phyloP scores from a whole-genome alignment of 2,113 vertebrate species.

The Rhinolophus ferrumequinum region DNA sequence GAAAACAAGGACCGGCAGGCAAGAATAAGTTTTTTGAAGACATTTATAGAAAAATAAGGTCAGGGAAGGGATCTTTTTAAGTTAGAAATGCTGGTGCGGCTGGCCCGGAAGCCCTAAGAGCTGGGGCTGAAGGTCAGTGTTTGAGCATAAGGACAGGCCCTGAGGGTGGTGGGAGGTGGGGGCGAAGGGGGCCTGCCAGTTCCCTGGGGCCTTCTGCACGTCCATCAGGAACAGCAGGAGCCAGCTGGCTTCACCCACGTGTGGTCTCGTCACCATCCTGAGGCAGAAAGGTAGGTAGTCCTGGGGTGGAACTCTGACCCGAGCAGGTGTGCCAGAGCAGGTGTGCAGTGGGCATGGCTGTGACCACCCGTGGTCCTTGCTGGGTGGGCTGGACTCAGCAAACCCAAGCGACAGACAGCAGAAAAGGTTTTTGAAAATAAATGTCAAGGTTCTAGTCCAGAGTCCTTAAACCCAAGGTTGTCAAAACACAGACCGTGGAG shows the following conservation, averaged over 20 bases:
- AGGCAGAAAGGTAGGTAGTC: not conserved
- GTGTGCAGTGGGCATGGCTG: not conserved
- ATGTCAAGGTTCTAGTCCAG: not conserved
- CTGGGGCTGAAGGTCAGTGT: not conserved
- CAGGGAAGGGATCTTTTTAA: not conserved
- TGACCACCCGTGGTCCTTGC: not conserved
- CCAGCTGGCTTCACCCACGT: not conserved
- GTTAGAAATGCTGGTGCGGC: not conserved
- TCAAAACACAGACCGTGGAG: not conserved
- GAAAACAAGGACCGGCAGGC: not conserved
- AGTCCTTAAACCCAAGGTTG: not conserved
- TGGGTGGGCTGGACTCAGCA: not conserved
- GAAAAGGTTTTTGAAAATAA: not conserved
- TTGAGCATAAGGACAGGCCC: not conserved
- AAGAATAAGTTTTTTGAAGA: not conserved
- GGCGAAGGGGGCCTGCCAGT: fast-evolving
- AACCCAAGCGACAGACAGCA: not conserved
- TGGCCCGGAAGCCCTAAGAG: not conserved
- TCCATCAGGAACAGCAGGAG: not conserved
- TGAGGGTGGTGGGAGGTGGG: not conserved
- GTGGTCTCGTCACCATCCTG: no score
- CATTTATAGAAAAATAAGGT: not conserved
- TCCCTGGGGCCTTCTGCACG: fast-evolving
- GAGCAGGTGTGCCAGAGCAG: not conserved
- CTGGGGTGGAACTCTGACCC: not conserved